A percentile compares a stretch with the other conserved stretches of the same genome.
These are phyloP conservation scores for Rachycentron canadum DNA, from an alignment of 2,797 vertebrate genomes.

Conservation along the genomic window DNA sequence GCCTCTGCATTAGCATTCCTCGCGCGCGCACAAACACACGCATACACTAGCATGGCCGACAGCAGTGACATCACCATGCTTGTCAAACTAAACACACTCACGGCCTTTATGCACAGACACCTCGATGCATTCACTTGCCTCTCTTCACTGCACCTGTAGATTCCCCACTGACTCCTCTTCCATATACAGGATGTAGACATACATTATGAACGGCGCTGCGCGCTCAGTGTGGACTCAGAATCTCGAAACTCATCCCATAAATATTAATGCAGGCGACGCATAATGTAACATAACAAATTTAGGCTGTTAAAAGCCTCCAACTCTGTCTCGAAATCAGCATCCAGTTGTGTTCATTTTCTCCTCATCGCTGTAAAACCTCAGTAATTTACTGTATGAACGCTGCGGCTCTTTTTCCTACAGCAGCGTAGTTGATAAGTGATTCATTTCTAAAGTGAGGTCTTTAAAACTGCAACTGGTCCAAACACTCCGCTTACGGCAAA, in stretches of 20 bases:
- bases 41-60: conserved; percentile 54
- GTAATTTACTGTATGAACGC: background rate
- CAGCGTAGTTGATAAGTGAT: background rate
- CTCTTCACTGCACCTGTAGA: conserved; percentile 18
- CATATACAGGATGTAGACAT: background rate
- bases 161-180: conserved; percentile 5
- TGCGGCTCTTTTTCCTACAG: background rate
- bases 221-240: background rate
- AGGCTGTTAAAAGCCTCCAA: conserved; percentile 6
- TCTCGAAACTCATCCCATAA: conserved; percentile 10
- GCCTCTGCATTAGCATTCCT: conserved; percentile 78
- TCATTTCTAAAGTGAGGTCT: background rate
- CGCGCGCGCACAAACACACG: conserved; percentile 49
- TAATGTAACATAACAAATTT: conserved; percentile 10
- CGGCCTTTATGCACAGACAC: conserved; percentile 40
- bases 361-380: background rate
- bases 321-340: background rate
- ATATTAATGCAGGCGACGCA: conserved; percentile 27
- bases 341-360: conserved; percentile 18
- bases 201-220: conserved; percentile 1
- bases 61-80: conserved; percentile 65
- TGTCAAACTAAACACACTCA: conserved; percentile 72
- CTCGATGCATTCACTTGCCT: conserved; percentile 22
- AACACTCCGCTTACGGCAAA: background rate
- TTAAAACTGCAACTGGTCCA: background rate